Base-by-base conservation (phyloP, 1,140 invertebrate genomes). In the Dreissena polymorpha region DNA sequence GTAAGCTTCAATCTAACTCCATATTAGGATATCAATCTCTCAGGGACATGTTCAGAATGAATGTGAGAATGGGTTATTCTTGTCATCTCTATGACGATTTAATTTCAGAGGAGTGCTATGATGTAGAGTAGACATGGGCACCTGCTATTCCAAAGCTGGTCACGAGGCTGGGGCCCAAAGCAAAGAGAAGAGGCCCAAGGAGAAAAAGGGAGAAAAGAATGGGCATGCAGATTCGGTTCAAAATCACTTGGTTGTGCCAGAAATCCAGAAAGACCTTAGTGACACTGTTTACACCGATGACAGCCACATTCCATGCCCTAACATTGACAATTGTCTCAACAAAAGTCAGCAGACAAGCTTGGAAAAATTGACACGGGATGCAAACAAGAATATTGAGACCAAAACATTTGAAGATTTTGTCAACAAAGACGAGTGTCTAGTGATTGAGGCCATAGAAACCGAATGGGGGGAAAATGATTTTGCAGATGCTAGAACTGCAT, bases 131-230 rank as follows among this genome's bases (percentile, higher is more conserved):
- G 57, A 23, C 57, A 89, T 89, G 88, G 88, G 88, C 50, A 84
- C 88, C 63, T 89, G 88, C 69, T 89, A 89, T 60, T 89, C 88
- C 25, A 89, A 87, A 51, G 73, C 81, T 39, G 86, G 88, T 23
- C 86, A 87, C 65, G 86, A 87, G 73, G 74, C 84, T 51, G 60
- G 72, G 10, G 39, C 68, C 18, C 50, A 81, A 16, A 69, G 71
- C 14, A 83, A 83, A 18, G 68, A 86, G 13, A 87, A 85, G n/a
- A 79, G 76, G 16, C 83, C 76, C 21, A 68, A 55, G 27, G 73
- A 72, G 10, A 69, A 69, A 39, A 77, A 70, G 39, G 75, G 69
- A 10, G 67, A 81, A 39, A 85, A 85, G 27, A 86, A 85, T 84
- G 87, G 85, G 13, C 84, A 84, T 51, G 63, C 81, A 21, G 80